These are phyloP conservation scores for Amia ocellicauda DNA, from an alignment of 2,113 vertebrate species.

Conservation along the genomic window DNA sequence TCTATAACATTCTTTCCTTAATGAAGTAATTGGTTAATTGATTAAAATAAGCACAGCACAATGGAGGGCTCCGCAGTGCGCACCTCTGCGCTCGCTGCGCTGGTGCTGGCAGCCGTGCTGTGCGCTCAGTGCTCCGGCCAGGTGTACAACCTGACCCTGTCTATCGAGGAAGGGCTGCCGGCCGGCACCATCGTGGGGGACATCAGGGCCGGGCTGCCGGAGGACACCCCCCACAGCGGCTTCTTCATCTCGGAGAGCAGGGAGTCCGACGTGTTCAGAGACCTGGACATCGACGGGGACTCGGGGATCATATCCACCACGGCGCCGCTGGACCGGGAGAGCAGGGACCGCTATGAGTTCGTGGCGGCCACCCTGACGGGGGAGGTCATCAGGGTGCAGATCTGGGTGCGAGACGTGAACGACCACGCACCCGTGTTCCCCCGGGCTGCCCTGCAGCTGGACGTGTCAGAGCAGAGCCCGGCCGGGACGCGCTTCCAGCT, in stretches of 20 bases:
- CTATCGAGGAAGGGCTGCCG: conserved; percentile 78
- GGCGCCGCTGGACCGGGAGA: conserved; percentile 78
- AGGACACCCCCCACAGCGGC: conserved; percentile 53
- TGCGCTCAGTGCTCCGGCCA: conserved; percentile 53
- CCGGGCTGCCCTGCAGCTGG: conserved; percentile 52
- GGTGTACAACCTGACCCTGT: conserved; percentile 75
- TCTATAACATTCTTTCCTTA: no score
- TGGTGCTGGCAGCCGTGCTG: no score
- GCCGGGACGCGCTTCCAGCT: conserved; percentile 73
- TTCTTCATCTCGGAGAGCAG: conserved; percentile 85
- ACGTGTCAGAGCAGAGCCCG: conserved; percentile 78
- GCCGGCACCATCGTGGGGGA: conserved; percentile 79
- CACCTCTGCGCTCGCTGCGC: no score
- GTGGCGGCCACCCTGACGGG: conserved; percentile 80
- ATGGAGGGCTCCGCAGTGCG: no score
- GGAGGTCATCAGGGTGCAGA: conserved; percentile 77
- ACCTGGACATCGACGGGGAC: conserved; percentile 80
- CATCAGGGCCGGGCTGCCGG: conserved; percentile 68
- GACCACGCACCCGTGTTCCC: conserved; percentile 80
- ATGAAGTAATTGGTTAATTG: no score
- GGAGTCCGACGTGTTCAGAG: conserved; percentile 81
- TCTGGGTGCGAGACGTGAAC: conserved; percentile 80
- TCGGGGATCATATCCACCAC: conserved; percentile 85
- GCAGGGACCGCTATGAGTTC: conserved; percentile 75
- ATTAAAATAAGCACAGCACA: no score